Evolutionary conservation across 53 echinoderm and acorn worm genomes (phyloP), one percentile per base, ranked within the genome.

Genomic region (Mesocentrotus franciscanus): DNA sequence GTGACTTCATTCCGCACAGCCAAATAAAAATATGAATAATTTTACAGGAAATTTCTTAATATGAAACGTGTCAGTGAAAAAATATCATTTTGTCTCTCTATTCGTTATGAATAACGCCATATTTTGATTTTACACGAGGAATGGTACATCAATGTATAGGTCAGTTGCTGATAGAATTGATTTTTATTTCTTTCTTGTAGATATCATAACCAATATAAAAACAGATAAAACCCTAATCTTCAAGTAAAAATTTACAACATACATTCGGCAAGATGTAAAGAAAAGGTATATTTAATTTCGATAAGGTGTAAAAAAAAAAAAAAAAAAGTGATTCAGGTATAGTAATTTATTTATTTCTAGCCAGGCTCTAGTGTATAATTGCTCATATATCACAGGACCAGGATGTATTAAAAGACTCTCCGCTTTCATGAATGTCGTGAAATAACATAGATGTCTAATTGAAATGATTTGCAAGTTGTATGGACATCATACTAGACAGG

Each of bases 391-490:
- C 64, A 14, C 20, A 64, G 64, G 76, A 76, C 13, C 33, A 76
- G 29, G 76, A 18, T 64, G 64, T 14, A 64, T 14, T 76, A 2
- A 15, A 32, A 76, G 76, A 14, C 13, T 30, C 11, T 27, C 76
- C 33, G 13, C 29, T 76, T 0, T 33, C 32, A 29, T 75, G 75
- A 75, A 75, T 10, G 30, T 30, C 76, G 10, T 76, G 76, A n/a
- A 76, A 5, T 39, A 36, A 81, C 8, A 81, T 6, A 81, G 39
- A 36, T 35, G 8, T 81, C 81, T 81, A 39, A 81, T 42, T 39
- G 39, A 81, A 81, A 36, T 42, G 36, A 81, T 42, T 39, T 81
- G 36, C 81, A 81, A 18, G 39, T 81, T 81, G 81, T 81, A 81
- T 20, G 30, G 30, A 32, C 74, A 74, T 30, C 74, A 74, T 74